Evolutionary conservation across 2,888 invertebrate genomes (phyloP).

Genomic region (Alsophila aescularia): DNA sequence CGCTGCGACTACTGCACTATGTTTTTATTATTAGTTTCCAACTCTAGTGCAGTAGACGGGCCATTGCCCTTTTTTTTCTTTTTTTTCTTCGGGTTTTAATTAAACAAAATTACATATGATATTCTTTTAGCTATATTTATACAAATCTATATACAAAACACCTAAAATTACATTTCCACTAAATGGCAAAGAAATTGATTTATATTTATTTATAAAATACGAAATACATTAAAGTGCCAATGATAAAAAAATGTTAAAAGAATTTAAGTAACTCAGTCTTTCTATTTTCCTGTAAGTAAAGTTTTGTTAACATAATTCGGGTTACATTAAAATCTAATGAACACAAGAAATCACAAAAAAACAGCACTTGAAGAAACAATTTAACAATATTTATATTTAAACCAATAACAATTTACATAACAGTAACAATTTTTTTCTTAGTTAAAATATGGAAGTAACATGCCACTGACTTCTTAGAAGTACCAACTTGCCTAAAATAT

Average conservation of each 20-base stretch:
- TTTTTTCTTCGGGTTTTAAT: too few species aligned
- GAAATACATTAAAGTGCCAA: slow-evolving; percentile 3
- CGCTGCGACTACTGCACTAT: too few species aligned
- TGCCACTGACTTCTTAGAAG: background rate
- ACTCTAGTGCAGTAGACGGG: too few species aligned
- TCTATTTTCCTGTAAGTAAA: slow-evolving; percentile 23
- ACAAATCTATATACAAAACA: slow-evolving; percentile 52
- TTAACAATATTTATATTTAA: background rate
- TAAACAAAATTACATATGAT: slow-evolving; percentile 18
- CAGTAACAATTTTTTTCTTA: background rate
- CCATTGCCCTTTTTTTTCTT: too few species aligned
- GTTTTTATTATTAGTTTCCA: too few species aligned
- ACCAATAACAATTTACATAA: background rate
- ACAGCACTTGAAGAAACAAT: slow-evolving; percentile 1
- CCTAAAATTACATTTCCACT: slow-evolving; percentile 39
- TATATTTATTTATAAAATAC: slow-evolving; percentile 14
- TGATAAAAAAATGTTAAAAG: slow-evolving; percentile 27
- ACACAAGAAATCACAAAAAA: slow-evolving; percentile 39
- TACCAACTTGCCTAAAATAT: background rate
- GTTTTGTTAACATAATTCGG: slow-evolving; percentile 35
- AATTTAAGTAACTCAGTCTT: slow-evolving; percentile 45
- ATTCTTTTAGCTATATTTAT: slow-evolving; percentile 41
- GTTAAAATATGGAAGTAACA: background rate
- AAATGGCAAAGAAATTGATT: slow-evolving; percentile 20
- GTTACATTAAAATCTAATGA: slow-evolving; percentile 22